Conservation (phyloP, 2,797 vertebrate species). For the Tauraco hartlaubi region DNA sequence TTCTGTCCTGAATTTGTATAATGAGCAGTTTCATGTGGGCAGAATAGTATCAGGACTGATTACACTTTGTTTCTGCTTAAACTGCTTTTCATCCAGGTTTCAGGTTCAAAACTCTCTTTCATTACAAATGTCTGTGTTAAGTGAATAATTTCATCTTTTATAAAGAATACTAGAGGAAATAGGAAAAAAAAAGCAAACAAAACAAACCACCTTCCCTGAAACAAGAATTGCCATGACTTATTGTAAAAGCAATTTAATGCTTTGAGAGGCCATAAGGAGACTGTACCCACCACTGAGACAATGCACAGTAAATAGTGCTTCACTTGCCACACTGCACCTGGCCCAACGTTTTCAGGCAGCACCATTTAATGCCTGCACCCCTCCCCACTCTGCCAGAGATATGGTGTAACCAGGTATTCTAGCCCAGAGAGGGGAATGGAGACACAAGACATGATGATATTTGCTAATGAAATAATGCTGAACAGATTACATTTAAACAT, state of each 20-base stretch:
- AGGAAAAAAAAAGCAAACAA: too few relatives aligned
- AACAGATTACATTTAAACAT: neutral
- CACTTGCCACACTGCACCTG: neutral
- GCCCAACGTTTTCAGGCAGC: neutral
- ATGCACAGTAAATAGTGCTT: accelerated
- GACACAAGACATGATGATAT: neutral
- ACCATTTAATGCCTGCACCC: neutral
- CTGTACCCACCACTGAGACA: neutral
- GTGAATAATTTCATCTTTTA: neutral
- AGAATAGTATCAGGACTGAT: neutral
- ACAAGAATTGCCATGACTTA: neutral
- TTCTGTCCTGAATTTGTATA: neutral
- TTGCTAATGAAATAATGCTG: neutral
- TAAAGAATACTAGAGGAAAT: neutral
- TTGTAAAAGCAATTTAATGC: neutral
- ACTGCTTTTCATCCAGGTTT: neutral
- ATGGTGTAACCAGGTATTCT: neutral
- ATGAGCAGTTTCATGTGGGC: neutral
- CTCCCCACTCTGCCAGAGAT: neutral
- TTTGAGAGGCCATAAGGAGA: neutral
- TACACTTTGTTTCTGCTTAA: neutral
- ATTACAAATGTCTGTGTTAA: neutral
- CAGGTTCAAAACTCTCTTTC: neutral
- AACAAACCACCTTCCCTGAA: neutral
- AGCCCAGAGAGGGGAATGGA: neutral